Base-by-base conservation (phyloP, 1,140 invertebrate genomes). In the Idris sp. region DNA sequence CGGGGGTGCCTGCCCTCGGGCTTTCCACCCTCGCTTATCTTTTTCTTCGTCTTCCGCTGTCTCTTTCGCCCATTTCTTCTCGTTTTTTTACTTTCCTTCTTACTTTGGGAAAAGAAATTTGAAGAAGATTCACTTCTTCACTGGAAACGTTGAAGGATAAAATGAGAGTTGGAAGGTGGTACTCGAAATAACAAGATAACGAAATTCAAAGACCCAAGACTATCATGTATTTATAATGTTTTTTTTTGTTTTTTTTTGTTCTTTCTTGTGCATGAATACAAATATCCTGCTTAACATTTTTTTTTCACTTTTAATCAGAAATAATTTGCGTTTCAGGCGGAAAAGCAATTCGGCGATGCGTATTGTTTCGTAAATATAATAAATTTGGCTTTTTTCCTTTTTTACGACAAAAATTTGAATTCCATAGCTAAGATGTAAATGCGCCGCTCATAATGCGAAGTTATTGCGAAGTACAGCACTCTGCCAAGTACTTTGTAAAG, bases 11-110 rank as follows among this genome's bases (percentile, higher is more conserved):
- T 61, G 61, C 51, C 79, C 74, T 72, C 56, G 81, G 82, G 81
- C 77, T 72, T 77, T 67, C 68, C 62, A 79, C 79, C 77, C 78
- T 77, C 43, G 59, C 61, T 69, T 64, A 74, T 77, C 76, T 78
- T 75, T 73, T 77, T 35, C 68, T 58, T 74, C 46, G 14, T 41
- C 35, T n/a, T n/a, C 19, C 19, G 19, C 6, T 6, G 19, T 2
- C 6, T 22, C 3, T 22, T 22, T 22, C 19, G 19, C 19, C n/a
- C n/a, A n/a, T n/a, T n/a, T n/a, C 44, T 38, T 68, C 4, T 43
- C n/a, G n/a, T 33, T 10, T 56, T 53, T 46, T 40, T 44, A n/a
- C 35, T 31, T n/a, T 40, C 56, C 58, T 56, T 53, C 36, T 73
- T 58, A 53, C 26, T 54, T 15, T 33, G 59, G 36, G 41, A 48